phyloP scores from a whole-genome alignment of 30 jellyfish, hydroid and myxozoan genomes.

The Pelagia noctiluca region DNA sequence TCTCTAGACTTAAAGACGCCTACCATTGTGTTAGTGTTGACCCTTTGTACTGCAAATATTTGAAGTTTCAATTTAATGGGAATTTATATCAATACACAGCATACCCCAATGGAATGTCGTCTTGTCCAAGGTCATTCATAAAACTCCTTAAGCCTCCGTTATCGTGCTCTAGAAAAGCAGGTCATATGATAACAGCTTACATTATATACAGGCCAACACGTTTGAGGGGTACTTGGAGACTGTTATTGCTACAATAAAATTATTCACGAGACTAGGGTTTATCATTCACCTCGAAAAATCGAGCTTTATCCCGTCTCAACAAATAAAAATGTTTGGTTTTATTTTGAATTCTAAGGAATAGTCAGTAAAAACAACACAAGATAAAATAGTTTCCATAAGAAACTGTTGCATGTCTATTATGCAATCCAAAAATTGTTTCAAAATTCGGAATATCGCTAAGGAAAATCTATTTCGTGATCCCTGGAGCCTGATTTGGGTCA shows the following conservation, averaged over 20 bases:
- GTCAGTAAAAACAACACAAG: neutral
- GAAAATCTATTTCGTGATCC: neutral
- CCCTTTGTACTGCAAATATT: neutral
- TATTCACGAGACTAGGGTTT: constrained; percentile 10
- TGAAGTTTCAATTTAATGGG: neutral
- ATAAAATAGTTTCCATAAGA: neutral
- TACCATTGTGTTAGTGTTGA: neutral
- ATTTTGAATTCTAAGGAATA: neutral
- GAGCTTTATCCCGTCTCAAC: neutral
- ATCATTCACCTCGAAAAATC: constrained; percentile 17
- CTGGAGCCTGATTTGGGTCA: neutral
- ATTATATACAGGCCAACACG: neutral
- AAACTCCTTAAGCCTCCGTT: constrained; percentile 7
- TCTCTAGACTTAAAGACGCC: no score
- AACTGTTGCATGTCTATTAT: neutral
- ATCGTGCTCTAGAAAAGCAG: neutral
- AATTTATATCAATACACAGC: neutral
- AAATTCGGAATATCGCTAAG: neutral
- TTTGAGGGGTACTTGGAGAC: neutral
- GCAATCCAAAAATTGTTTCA: neutral
- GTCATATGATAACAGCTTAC: neutral
- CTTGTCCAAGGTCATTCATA: constrained; percentile 10
- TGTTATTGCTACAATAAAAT: neutral
- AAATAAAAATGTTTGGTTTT: constrained; percentile 1
- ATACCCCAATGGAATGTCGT: constrained; percentile 10